Evolutionary conservation across 2,113 vertebrate species (phyloP).

Genomic region (Aptenodytes forsteri): DNA sequence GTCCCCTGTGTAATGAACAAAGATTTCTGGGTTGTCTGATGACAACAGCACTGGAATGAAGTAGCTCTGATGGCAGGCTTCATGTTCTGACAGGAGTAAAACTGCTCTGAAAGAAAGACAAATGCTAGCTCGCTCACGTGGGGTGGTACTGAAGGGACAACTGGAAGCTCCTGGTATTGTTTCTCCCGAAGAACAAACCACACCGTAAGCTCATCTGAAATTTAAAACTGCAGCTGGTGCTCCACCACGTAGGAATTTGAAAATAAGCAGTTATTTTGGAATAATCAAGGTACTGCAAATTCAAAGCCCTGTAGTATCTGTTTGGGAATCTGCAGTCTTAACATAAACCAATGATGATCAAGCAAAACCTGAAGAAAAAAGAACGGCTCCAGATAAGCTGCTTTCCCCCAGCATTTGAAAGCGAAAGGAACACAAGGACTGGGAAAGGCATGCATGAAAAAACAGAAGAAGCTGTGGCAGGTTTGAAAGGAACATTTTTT

Average conservation of each 20-base stretch:
- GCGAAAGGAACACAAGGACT: not conserved
- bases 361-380: not conserved
- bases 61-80: not conserved
- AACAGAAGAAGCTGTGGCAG: not conserved
- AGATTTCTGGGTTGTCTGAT: not conserved
- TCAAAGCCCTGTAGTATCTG: not conserved
- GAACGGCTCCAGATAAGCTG: not conserved
- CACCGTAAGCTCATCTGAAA: not conserved
- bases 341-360: not conserved
- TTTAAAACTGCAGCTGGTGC: not conserved
- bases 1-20: not conserved
- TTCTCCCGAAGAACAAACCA: not conserved
- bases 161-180: not conserved
- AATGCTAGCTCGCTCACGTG: fast-evolving
- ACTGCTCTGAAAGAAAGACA: not conserved
- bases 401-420: not conserved
- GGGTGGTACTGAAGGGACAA: not conserved
- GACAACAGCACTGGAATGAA: not conserved
- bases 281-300: not conserved
- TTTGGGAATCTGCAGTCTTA: not conserved
- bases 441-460: not conserved
- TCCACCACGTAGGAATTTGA: not conserved
- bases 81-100: not conserved
- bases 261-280: not conserved
- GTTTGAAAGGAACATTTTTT: not conserved